phyloP scores from a whole-genome alignment of 1,140 invertebrate genomes.

The Venustaconcha ellipsiformis region DNA sequence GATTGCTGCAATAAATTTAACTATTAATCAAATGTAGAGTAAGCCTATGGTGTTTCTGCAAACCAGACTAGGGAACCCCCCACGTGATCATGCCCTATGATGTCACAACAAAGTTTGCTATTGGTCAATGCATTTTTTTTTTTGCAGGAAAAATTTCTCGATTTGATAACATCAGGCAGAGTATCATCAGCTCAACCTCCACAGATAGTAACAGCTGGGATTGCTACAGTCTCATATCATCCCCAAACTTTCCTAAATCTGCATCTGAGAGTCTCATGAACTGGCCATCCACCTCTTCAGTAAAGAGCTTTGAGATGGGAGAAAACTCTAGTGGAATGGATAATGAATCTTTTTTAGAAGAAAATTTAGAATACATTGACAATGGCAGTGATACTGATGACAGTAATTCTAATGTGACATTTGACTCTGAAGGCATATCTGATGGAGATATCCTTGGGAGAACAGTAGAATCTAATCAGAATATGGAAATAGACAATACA shows the following conservation, averaged over 20 bases:
- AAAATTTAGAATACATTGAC: conserved; percentile 14
- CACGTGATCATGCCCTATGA: no score
- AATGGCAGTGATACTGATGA: conserved; percentile 13
- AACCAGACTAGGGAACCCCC: no score
- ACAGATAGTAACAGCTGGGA: conserved; percentile 31
- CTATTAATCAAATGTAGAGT: no score
- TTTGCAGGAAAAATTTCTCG: neutral
- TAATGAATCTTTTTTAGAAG: neutral
- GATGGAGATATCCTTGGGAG: neutral
- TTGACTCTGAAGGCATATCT: conserved; percentile 7
- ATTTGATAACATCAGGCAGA: conserved; percentile 25
- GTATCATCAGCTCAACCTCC: conserved; percentile 12
- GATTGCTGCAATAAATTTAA: no score
- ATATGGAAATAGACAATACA: neutral
- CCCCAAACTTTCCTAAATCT: conserved; percentile 12
- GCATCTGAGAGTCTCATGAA: conserved; percentile 5
- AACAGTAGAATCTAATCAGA: neutral
- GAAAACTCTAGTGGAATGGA: conserved; percentile 10
- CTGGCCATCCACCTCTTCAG: conserved; percentile 14
- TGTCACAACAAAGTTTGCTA: no score
- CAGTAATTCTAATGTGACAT: neutral
- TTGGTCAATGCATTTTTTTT: no score
- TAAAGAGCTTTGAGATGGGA: conserved; percentile 23
- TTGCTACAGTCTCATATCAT: conserved; percentile 26
- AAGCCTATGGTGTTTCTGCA: no score